phyloP scores from a whole-genome alignment of 2,888 invertebrate genomes.

The Ophion slaviceki region DNA sequence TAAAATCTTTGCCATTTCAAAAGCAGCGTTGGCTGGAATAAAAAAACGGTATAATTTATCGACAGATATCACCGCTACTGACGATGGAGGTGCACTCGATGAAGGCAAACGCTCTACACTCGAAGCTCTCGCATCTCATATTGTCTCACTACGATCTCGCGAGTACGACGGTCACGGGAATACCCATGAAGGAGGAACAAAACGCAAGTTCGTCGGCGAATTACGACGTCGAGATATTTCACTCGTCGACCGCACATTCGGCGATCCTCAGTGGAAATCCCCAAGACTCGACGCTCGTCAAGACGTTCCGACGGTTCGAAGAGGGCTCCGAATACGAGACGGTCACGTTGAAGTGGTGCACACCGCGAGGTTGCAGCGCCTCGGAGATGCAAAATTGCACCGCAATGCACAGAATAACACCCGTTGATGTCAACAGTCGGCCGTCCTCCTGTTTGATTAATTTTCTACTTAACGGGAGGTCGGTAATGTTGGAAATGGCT shows the following conservation, averaged over 20 bases:
- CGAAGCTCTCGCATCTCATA: conserved; percentile 90
- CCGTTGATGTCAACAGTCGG: conserved; percentile 97
- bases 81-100: conserved; percentile 93
- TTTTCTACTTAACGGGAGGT: conserved; percentile 97
- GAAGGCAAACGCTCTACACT: conserved; percentile 90
- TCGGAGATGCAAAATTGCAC: conserved; percentile 93
- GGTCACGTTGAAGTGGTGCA: conserved; percentile 98
- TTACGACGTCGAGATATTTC: conserved; percentile 99
- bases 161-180: conserved; percentile 98
- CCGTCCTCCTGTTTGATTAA: conserved; percentile 99
- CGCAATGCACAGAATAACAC: conserved; percentile 95
- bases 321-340: conserved; percentile 92
- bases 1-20: background rate
- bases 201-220: conserved; percentile 99
- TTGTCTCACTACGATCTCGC: conserved; percentile 95
- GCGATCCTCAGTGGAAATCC: conserved; percentile 89
- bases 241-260: conserved; percentile 93
- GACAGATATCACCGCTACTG: conserved; percentile 88
- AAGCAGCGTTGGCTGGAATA: background rate
- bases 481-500: conserved; percentile 95
- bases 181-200: conserved; percentile 99
- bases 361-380: conserved; percentile 94
- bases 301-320: conserved; percentile 86
- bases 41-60: conserved; percentile 69
- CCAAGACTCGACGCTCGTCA: conserved; percentile 87